A percentile compares a stretch with the other conserved stretches of the same genome.
phyloP scores from a whole-genome alignment of 2,113 vertebrate species.

The Diadophis punctatus region DNA sequence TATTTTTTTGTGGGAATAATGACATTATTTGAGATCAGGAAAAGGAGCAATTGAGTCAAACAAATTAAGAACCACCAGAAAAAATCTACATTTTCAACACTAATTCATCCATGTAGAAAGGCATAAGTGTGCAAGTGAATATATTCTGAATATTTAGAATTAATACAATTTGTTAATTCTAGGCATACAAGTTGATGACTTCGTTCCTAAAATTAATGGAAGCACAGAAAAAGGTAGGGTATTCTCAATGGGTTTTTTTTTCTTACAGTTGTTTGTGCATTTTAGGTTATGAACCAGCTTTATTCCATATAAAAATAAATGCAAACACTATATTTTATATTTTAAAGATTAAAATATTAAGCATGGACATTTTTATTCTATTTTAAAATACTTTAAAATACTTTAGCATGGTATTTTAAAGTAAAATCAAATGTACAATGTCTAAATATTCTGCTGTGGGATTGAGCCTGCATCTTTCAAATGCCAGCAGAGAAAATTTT shows the following conservation, averaged over 20 bases:
- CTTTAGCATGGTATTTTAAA: neutral
- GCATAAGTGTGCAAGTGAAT: neutral
- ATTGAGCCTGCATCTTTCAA: neutral
- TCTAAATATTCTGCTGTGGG: neutral
- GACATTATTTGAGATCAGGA: neutral
- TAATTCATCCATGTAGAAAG: neutral
- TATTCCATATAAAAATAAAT: neutral
- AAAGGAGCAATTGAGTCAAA: neutral
- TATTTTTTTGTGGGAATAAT: neutral
- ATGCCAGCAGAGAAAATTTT: neutral
- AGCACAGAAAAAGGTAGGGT: conserved; percentile 82
- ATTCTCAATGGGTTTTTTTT: conserved; percentile 56
- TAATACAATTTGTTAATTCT: conserved; percentile 78
- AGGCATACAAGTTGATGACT: conserved; percentile 83
- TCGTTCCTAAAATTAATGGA: conserved; percentile 85
- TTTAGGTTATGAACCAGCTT: conserved; percentile 14
- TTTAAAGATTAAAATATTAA: neutral
- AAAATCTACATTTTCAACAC: neutral
- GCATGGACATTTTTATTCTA: neutral
- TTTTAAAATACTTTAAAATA: neutral
- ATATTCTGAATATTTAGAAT: conserved; percentile 60
- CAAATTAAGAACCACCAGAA: neutral
- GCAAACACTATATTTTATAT: neutral
- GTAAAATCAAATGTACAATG: neutral
- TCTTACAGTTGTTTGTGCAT: conserved; percentile 27